A percentile compares a stretch with the other conserved stretches of the same genome.
These are phyloP conservation scores for Tragelaphus scriptus DNA, from an alignment of 2,113 vertebrate genomes.

Conservation along the genomic window DNA sequence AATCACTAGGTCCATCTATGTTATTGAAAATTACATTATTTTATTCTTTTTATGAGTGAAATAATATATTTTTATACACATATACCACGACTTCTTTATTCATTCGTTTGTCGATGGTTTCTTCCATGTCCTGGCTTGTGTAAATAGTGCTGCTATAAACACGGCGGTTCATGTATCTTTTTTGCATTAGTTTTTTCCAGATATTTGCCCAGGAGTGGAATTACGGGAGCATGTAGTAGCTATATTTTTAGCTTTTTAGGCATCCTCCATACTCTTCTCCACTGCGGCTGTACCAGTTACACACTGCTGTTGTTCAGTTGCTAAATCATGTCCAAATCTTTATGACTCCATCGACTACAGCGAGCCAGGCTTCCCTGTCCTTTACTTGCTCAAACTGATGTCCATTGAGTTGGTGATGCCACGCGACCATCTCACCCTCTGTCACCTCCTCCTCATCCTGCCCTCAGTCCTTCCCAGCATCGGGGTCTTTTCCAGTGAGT, in stretches of 20 bases:
- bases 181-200: not conserved
- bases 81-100: not conserved
- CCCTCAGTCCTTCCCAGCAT: not conserved
- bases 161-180: not conserved
- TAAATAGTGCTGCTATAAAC: not conserved
- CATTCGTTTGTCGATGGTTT: not conserved
- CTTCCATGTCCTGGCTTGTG: not conserved
- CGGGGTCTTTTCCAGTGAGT: not conserved
- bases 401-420: not conserved
- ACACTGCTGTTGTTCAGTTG: not conserved
- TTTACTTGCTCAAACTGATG: not conserved
- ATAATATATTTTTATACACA: not conserved
- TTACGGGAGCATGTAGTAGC: not conserved
- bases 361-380: not conserved
- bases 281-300: not conserved
- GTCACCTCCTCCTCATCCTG: not conserved
- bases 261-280: not conserved
- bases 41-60: not conserved
- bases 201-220: not conserved
- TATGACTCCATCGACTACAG: not conserved
- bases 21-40: not conserved
- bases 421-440: not conserved
- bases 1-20: not conserved
- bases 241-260: not conserved
- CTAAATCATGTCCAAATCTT: not conserved